A percentile compares a stretch with the other conserved stretches of the same genome.
Conservation (phyloP, 2,888 invertebrate genomes). For the Tetragonula carbonaria region DNA sequence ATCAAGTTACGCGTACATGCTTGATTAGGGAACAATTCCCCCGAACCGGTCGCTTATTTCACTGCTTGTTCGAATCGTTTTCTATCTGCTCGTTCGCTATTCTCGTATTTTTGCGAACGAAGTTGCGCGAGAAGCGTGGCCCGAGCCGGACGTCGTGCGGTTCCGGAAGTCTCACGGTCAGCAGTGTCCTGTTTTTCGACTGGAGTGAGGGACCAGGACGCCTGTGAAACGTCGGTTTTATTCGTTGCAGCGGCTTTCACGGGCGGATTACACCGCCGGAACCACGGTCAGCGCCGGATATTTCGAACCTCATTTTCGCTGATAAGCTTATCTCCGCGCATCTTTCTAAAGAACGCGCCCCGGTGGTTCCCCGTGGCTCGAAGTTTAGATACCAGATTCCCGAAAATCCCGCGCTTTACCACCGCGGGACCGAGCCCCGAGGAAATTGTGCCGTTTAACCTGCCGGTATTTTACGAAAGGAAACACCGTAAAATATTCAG, state of each 20-base stretch:
- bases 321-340: conserved; percentile 30
- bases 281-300: conserved; percentile 26
- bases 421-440: background rate
- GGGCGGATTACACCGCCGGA: conserved; percentile 11
- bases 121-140: background rate
- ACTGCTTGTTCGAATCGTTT: background rate
- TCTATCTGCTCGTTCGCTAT: background rate
- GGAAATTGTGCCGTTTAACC: background rate
- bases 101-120: background rate
- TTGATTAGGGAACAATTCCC: background rate
- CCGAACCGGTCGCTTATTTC: background rate
- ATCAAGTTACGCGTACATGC: background rate
- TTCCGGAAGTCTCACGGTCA: conserved; percentile 32
- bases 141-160: conserved; percentile 21
- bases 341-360: conserved; percentile 5
- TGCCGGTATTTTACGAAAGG: no score
- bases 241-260: conserved; percentile 36
- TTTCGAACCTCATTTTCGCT: conserved; percentile 17
- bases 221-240: conserved; percentile 36
- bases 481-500: no score
- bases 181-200: conserved; percentile 24
- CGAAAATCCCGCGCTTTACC: background rate
- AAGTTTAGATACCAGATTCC: background rate
- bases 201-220: background rate
- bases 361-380: background rate